A percentile compares a stretch with the other conserved stretches of the same genome.
These are phyloP conservation scores for Diuraphis noxia DNA, from an alignment of 1,140 invertebrate genomes.

Conservation along the genomic window DNA sequence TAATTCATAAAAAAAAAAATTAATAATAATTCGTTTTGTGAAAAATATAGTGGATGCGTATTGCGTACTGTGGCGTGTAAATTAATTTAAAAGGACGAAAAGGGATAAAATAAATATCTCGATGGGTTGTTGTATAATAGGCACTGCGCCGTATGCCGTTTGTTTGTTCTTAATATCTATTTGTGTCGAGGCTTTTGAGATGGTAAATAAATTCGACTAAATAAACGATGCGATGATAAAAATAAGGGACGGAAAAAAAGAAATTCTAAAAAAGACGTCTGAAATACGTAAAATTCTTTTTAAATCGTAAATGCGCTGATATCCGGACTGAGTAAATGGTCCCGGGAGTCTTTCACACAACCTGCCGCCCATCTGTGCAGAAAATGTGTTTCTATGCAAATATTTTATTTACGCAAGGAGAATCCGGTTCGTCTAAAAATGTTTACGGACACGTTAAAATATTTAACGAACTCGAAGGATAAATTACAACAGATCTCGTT, in stretches of 20 bases:
- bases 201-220: neutral
- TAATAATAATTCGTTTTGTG: neutral
- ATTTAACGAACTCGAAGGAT: neutral
- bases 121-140: neutral
- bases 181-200: neutral
- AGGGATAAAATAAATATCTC: neutral
- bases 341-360: neutral
- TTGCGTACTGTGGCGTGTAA: neutral
- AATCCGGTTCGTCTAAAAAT: neutral
- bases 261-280: neutral
- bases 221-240: neutral
- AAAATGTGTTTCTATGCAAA: neutral
- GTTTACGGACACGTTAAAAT: neutral
- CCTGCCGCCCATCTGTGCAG: neutral
- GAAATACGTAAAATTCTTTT: slow-evolving; percentile 17
- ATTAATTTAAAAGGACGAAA: neutral
- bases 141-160: neutral
- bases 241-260: neutral
- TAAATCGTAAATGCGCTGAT: slow-evolving; percentile 12
- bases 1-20: neutral
- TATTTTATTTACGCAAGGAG: neutral
- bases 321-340: neutral
- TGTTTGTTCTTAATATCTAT: neutral
- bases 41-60: neutral
- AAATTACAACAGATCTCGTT: neutral